Evolutionary conservation across 2,888 invertebrate species (phyloP), one percentile per base, ranked within the genome.

Genomic region (Ceramica pisi): DNA sequence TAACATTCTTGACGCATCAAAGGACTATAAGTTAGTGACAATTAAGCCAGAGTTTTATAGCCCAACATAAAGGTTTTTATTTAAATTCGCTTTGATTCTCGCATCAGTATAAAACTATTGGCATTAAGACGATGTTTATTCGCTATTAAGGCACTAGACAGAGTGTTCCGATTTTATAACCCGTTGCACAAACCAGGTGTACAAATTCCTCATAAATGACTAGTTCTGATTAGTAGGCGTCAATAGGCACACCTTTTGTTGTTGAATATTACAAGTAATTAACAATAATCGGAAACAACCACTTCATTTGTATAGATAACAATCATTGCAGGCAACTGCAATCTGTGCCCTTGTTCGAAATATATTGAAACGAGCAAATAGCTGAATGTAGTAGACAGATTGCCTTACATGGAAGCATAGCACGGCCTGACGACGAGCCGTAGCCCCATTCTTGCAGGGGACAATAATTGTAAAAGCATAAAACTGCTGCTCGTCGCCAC

Each of bases 11-110:
- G 38, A 56, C 71, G 60, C 72, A 74, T 79, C 75, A 74, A 75
- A 81, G 57, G 61, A 69, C 77, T 67, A 67, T 71, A 64, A 80
- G 61, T 78, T 73, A 82, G 72, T 72, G 78, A 83, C 78, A 77
- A 78, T 82, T 82, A 81, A 75, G 51, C 26, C 57, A 50, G 26
- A 67, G 53, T 69, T 80, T 80, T 72, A 82, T 78, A 19, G 55
- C 60, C 68, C 56, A 56, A 71, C 67, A 62, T 73, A 56, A 77
- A 74, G n/a, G 14, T 74, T 78, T 78, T 80, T 67, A 62, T 62
- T 65, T 71, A 55, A 69, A 64, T 63, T 65, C 66, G 41, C 67
- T 75, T 73, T 73, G 63, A 75, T 69, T 66, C 41, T n/a, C 55
- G 41, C 62, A 57, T 62, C 53, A 61, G 35, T 48, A 53, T 64